phyloP scores from a whole-genome alignment of 2,797 vertebrate genomes.

The Mionectes olivaceus region DNA sequence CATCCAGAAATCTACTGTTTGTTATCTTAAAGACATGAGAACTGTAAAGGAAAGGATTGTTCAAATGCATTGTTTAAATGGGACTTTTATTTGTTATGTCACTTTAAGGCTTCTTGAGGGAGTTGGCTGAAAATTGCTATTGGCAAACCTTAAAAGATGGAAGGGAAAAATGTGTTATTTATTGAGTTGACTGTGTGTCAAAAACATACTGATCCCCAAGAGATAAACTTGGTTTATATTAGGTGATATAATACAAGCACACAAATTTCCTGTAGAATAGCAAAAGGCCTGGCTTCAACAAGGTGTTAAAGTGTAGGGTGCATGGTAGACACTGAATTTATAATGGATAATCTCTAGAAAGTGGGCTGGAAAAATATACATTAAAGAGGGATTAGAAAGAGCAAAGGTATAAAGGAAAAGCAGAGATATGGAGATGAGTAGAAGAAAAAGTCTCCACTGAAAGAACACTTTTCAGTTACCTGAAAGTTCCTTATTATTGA shows the following conservation, averaged over 20 bases:
- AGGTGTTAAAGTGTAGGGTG: not conserved
- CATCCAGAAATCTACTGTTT: not conserved
- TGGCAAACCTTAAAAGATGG: slow-evolving; percentile 29
- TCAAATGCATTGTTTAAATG: not conserved
- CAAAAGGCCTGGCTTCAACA: not conserved
- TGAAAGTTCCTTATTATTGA: not conserved
- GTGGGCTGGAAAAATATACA: not conserved
- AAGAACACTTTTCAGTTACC: not conserved
- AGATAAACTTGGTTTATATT: not conserved
- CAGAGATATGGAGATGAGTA: not conserved
- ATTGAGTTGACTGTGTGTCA: not conserved
- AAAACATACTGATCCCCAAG: not conserved
- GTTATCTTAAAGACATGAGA: not conserved
- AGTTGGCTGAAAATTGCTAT: slow-evolving; percentile 33
- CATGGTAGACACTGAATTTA: not conserved
- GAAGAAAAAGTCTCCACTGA: not conserved
- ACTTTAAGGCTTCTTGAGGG: slow-evolving; percentile 47
- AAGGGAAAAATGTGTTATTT: slow-evolving; percentile 1
- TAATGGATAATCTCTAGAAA: not conserved
- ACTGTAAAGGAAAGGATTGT: not conserved
- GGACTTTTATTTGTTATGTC: slow-evolving; percentile 32
- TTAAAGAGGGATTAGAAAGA: not conserved
- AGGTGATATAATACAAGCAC: not conserved
- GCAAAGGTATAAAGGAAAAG: not conserved
- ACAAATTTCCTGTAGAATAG: not conserved